Evolutionary conservation across 1,140 invertebrate species (phyloP).

Genomic region (Trachelipus rathkii): DNA sequence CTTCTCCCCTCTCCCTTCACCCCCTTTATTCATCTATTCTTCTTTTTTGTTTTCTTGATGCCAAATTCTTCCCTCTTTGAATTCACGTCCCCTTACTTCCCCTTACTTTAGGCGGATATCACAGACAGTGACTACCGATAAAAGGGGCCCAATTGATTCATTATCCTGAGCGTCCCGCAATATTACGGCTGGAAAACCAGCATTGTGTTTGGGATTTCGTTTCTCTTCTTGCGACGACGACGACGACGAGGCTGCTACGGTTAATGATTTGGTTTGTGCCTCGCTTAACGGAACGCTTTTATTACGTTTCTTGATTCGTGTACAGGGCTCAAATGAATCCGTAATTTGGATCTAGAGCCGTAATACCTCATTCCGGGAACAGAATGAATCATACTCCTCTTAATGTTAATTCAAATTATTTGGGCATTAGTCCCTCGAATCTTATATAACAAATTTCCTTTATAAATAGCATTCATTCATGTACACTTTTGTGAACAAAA

Average conservation of each 20-base stretch:
- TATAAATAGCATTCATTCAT: too few relatives aligned
- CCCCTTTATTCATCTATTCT: not conserved
- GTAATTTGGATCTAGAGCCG: not conserved
- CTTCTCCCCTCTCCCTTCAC: not conserved
- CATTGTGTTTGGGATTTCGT: slow-evolving; percentile 4
- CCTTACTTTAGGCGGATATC: not conserved
- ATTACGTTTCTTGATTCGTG: not conserved
- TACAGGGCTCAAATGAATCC: not conserved
- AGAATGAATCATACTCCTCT: slow-evolving; percentile 27
- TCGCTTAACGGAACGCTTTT: not conserved
- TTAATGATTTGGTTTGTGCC: slow-evolving; percentile 4
- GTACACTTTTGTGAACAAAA: too few relatives aligned
- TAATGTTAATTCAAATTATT: slow-evolving; percentile 24
- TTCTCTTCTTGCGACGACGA: not conserved
- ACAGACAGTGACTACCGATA: not conserved
- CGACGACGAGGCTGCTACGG: not conserved
- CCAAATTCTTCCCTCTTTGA: slow-evolving; percentile 3
- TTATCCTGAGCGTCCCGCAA: not conserved
- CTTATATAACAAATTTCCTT: slow-evolving; percentile 29
- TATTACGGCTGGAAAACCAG: not conserved
- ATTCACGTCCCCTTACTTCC: not conserved
- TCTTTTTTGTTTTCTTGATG: slow-evolving; percentile 9
- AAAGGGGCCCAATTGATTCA: not conserved
- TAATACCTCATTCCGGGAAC: not conserved
- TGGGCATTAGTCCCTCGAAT: slow-evolving; percentile 34